phyloP scores from a whole-genome alignment of 64 coral and sea anemone species.

The Montipora efflorescens region DNA sequence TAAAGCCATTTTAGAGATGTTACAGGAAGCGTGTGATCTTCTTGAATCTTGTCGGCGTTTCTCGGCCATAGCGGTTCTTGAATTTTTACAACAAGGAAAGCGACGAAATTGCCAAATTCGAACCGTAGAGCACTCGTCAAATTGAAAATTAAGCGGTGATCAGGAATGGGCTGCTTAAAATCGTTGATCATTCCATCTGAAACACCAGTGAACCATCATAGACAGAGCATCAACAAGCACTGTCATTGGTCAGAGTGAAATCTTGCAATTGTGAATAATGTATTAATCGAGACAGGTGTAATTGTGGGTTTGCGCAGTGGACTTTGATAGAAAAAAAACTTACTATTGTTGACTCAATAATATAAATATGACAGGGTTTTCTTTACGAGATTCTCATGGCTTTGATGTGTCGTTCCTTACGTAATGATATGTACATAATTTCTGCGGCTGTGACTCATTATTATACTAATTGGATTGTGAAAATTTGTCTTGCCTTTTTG shows the following conservation, averaged over 20 bases:
- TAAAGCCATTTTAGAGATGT: background rate
- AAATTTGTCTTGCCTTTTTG: too few species aligned
- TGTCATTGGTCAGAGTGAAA: conserved; percentile 13
- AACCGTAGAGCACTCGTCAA: background rate
- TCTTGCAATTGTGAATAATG: conserved; percentile 23
- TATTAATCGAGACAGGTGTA: conserved; percentile 35
- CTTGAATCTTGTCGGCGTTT: background rate
- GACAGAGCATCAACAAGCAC: background rate
- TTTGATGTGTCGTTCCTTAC: too few species aligned
- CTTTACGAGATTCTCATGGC: background rate
- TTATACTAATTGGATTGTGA: too few species aligned
- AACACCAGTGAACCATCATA: background rate
- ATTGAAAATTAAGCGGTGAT: background rate
- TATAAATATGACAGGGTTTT: background rate
- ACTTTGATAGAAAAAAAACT: background rate
- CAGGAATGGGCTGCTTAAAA: background rate
- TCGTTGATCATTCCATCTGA: background rate
- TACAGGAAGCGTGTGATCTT: conserved; percentile 4
- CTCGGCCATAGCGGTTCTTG: background rate
- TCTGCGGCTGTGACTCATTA: too few species aligned
- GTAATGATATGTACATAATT: too few species aligned
- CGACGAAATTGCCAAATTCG: background rate
- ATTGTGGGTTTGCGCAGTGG: background rate
- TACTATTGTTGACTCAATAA: too few species aligned
- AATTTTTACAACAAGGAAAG: background rate